A percentile compares a stretch with the other conserved stretches of the same genome.
Evolutionary conservation across 2,797 vertebrate genomes (phyloP).

Genomic region (Holocentrus rufus): DNA sequence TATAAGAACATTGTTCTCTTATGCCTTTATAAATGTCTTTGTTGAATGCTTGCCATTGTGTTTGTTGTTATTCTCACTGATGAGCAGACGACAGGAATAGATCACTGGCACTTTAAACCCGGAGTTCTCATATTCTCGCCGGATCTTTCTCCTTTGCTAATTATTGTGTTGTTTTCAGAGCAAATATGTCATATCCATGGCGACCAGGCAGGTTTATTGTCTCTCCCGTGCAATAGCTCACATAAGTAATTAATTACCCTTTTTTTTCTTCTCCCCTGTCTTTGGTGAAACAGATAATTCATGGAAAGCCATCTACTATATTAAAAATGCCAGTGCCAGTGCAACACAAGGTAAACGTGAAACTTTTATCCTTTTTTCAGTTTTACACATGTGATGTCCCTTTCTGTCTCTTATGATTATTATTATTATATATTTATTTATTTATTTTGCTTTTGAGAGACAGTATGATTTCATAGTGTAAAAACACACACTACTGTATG

Average conservation of each 20-base stretch:
- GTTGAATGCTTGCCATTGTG: slow-evolving; percentile 62
- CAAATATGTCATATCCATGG: slow-evolving; percentile 99
- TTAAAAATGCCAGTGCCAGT: slow-evolving; percentile 87
- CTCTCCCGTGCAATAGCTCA: slow-evolving; percentile 99
- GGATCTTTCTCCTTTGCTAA: slow-evolving; percentile 99
- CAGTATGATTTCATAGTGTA: slow-evolving; percentile 47
- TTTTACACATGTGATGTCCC: slow-evolving; percentile 64
- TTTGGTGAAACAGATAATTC: slow-evolving; percentile 99
- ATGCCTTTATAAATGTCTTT: slow-evolving; percentile 64
- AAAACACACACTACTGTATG: slow-evolving; percentile 58
- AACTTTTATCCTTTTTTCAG: slow-evolving; percentile 83
- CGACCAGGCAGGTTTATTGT: slow-evolving; percentile 99
- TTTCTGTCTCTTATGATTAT: slow-evolving; percentile 50
- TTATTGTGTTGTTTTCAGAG: slow-evolving; percentile 99
- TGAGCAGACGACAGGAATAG: slow-evolving; percentile 85
- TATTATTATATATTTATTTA: no score
- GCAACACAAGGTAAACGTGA: slow-evolving; percentile 95
- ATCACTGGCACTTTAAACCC: slow-evolving; percentile 98
- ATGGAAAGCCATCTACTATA: slow-evolving; percentile 95
- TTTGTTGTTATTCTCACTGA: slow-evolving; percentile 77
- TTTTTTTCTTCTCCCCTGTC: slow-evolving; percentile 90
- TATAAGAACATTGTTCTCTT: slow-evolving; percentile 62
- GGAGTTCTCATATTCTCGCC: slow-evolving; percentile 99
- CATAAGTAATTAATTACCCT: slow-evolving; percentile 99
- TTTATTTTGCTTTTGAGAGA: slow-evolving; percentile 30